Evolutionary conservation across 2,113 vertebrate species (phyloP), one percentile per base, ranked within the genome.

Genomic region (Tupaia tana): DNA sequence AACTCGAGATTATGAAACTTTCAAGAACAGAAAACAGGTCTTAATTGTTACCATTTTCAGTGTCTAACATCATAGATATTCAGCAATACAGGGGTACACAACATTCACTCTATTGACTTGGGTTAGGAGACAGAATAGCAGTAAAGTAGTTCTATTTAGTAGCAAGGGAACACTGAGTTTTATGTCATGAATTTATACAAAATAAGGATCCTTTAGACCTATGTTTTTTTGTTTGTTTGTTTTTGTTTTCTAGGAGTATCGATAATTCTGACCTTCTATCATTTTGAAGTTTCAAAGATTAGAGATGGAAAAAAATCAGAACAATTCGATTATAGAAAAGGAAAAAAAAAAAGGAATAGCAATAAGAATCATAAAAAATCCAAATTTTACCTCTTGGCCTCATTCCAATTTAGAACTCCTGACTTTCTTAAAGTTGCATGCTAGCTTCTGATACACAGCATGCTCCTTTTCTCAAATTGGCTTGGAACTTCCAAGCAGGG

Each of bases 1-100:
- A 85, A 71, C 18, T 19, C 63, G 73, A 79, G n/a, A 94, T 79
- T 73, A 73, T 73, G 18, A 66, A 79, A 3, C 0, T 1, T 13
- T 78, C 25, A 27, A 88, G 16, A 86, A 22, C 31, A 90, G 59
- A 96, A 87, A 77, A 64, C 9, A 59, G 2, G 9, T 29, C 15
- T n/a, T 90, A 78, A 54, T 83, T 20, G 19, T 87, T 77, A 86
- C 34, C 75, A 90, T 90, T 95, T 25, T 87, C 6, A 27, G 16
- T 58, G 29, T 87, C 18, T 29, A 69, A 66, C 14, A 64, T n/a
- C 78, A 70, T 24, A 27, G 14, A 29, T 89, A 3, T 63, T 92
- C 29, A 71, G 24, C 75, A 75, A 82, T 13, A 29, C 31, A 71
- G 19, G 15, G 16, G 31, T 54, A 58, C 15, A 93, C 87, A 75